A percentile compares a stretch with the other conserved stretches of the same genome.
These are phyloP conservation scores for Hydrotaea diabolus DNA, from an alignment of 2,888 invertebrate genomes.

Conservation along the genomic window DNA sequence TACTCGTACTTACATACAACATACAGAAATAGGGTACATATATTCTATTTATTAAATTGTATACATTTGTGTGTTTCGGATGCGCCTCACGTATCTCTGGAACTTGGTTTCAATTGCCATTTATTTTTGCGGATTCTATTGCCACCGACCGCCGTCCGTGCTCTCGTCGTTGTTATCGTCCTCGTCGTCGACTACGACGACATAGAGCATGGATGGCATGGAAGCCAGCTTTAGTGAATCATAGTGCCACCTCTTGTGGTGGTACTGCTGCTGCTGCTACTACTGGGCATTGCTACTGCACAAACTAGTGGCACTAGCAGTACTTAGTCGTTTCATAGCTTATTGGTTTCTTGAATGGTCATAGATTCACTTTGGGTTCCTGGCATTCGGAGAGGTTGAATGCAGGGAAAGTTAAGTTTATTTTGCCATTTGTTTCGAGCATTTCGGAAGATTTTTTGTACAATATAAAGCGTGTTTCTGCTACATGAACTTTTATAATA, in stretches of 20 bases:
- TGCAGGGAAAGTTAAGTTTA: slow-evolving; percentile 59
- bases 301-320: slow-evolving; percentile 20
- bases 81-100: slow-evolving; percentile 65
- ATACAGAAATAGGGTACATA: neutral
- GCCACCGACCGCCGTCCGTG: slow-evolving; percentile 14
- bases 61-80: slow-evolving; percentile 59
- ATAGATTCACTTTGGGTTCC: slow-evolving; percentile 64
- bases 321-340: slow-evolving; percentile 65
- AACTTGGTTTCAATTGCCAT: slow-evolving; percentile 68
- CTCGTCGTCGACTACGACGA: neutral
- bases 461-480: slow-evolving; percentile 58
- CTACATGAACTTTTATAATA: slow-evolving; percentile 65
- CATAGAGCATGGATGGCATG: neutral
- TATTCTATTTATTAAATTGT: slow-evolving; percentile 67
- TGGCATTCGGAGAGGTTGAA: neutral
- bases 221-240: slow-evolving; percentile 20
- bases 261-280: slow-evolving; percentile 54
- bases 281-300: slow-evolving; percentile 64
- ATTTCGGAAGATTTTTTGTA: slow-evolving; percentile 64
- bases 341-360: slow-evolving; percentile 67
- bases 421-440: slow-evolving; percentile 63
- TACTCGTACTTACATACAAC: slow-evolving; percentile 36
- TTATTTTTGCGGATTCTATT: slow-evolving; percentile 67
- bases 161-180: neutral
- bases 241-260: slow-evolving; percentile 32